These are phyloP conservation scores for Tiliacea aurago DNA, from an alignment of 2,888 invertebrate species.

Conservation along the genomic window DNA sequence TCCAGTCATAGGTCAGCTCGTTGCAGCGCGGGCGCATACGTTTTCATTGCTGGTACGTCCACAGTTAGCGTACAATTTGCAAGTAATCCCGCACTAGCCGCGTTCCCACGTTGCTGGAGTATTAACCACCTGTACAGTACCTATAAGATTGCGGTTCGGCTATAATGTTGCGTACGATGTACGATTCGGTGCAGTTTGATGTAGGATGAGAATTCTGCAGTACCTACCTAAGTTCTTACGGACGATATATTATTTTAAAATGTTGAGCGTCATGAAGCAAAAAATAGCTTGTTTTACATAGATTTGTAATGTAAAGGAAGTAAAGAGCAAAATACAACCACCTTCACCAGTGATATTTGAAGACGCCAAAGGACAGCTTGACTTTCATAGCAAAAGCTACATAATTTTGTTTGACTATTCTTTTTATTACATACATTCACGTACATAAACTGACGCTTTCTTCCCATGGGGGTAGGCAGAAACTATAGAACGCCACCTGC, in stretches of 20 bases:
- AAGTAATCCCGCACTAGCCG: slow-evolving; percentile 69
- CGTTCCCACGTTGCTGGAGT: slow-evolving; percentile 63
- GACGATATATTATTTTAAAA: not conserved
- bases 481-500: too few relatives aligned
- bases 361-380: not conserved
- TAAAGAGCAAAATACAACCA: not conserved
- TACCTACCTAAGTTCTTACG: too few relatives aligned
- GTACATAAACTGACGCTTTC: too few relatives aligned
- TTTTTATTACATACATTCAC: too few relatives aligned
- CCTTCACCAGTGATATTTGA: not conserved
- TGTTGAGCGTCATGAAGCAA: not conserved
- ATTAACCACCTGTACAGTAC: slow-evolving; percentile 44
- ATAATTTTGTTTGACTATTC: not conserved
- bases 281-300: not conserved
- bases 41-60: slow-evolving; percentile 61
- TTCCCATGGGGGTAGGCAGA: too few relatives aligned
- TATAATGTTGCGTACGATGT: slow-evolving; percentile 44
- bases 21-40: slow-evolving; percentile 58
- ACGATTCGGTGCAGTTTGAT: slow-evolving; percentile 25
- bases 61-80: slow-evolving; percentile 75
- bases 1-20: slow-evolving; percentile 65
- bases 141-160: slow-evolving; percentile 37
- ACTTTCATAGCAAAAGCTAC: not conserved
- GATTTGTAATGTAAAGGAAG: not conserved
- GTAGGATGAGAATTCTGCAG: not conserved